Evolutionary conservation across 2,888 invertebrate species (phyloP).

Genomic region (Euproctis similis): DNA sequence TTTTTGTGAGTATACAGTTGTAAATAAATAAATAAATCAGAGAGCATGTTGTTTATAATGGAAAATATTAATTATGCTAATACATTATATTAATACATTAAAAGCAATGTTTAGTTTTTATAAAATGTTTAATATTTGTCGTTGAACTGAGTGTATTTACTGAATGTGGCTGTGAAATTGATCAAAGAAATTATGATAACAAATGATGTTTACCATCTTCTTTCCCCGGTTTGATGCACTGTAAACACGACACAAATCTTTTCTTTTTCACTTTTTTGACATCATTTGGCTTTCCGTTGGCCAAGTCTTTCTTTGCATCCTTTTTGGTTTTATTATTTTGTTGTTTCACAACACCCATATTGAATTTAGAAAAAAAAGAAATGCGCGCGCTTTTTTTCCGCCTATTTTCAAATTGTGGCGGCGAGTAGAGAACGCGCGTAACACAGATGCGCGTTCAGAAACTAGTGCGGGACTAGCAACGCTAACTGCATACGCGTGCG

Average conservation of each 20-base stretch:
- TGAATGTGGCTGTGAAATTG: no score
- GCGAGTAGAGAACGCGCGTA: slow-evolving; percentile 40
- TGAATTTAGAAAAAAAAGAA: slow-evolving; percentile 29
- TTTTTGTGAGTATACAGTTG: no score
- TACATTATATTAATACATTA: no score
- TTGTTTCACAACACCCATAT: slow-evolving; percentile 69
- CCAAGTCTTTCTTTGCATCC: slow-evolving; percentile 37
- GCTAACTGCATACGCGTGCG: slow-evolving; percentile 65
- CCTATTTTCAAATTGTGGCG: slow-evolving; percentile 32
- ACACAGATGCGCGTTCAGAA: slow-evolving; percentile 62
- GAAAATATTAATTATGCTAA: no score
- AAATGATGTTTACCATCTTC: slow-evolving; percentile 57
- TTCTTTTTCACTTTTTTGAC: slow-evolving; percentile 69
- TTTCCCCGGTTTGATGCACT: slow-evolving; percentile 67
- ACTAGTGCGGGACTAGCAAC: slow-evolving; percentile 70
- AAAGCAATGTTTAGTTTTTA: no score
- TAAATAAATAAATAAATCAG: no score
- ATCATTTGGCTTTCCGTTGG: slow-evolving; percentile 54
- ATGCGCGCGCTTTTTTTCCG: slow-evolving; percentile 24
- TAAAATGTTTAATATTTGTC: no score
- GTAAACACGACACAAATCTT: slow-evolving; percentile 69
- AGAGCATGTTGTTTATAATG: no score
- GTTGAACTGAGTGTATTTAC: no score
- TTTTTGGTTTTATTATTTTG: slow-evolving; percentile 52
- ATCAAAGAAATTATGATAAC: slow-evolving; percentile 6